Evolutionary conservation across 2,113 vertebrate species (phyloP), one percentile per base, ranked within the genome.

Genomic region (Phalacrocorax carbo): DNA sequence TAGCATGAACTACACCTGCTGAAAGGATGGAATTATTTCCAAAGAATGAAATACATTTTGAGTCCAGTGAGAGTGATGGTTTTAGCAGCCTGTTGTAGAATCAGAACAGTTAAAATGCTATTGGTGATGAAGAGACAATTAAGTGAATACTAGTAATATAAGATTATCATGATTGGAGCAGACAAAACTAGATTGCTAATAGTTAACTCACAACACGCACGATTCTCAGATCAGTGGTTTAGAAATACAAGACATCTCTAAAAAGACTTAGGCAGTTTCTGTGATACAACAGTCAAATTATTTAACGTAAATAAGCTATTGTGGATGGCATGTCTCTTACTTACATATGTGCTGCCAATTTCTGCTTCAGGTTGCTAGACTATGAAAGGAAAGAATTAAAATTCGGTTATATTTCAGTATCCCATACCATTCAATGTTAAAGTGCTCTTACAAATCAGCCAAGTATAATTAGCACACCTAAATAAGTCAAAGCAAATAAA

Each of bases 301-400:
- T 48, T 76, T 61, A 38, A 11, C 6, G 44, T 27, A 75, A 84
- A 49, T 5, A 36, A 82, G 15, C 14, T 82, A 10, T 0, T 36
- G 26, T 19, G 36, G 34, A 40, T 69, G 34, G 34, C 10, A 82
- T 42, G 42, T 51, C 82, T 57, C 68, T 95, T 97, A 99, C 99
- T 99, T 98, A 99, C 99, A 99, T 99, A 94, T 99, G 99, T 60
- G 99, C 99, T 96, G 99, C 99, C 90, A 99, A 98, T 81, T 99
- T 99, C 98, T 98, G 98, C 97, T 99, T 99, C 97, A 99, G 94
- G 96, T 99, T 99, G 96, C 97, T 98, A 73, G 99, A 99, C 99
- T 99, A 81, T 14, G 96, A 98, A 86, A 92, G 78, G 70, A 96
- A 93, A 96, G 71, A 97, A 88, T 86, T 91, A 96, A 95, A 97